These are phyloP conservation scores for Nephrotoma guestfalica DNA, from an alignment of 2,888 invertebrate genomes.

Conservation along the genomic window DNA sequence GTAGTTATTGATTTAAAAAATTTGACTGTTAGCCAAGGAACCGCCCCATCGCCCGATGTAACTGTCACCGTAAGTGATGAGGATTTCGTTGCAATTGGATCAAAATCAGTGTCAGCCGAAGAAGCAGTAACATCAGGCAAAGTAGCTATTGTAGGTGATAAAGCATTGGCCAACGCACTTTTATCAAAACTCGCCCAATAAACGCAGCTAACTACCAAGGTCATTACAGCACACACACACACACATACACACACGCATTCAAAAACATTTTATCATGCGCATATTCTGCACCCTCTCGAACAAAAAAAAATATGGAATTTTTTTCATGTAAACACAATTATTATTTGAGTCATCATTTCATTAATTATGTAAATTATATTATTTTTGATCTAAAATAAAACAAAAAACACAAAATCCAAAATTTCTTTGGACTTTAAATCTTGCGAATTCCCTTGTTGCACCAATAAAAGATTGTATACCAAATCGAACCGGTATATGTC, in stretches of 20 bases:
- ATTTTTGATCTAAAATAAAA: background rate
- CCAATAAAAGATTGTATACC: background rate
- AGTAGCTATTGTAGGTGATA: constrained; percentile 5
- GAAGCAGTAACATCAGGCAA: constrained; percentile 5
- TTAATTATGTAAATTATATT: background rate
- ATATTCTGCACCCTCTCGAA: background rate
- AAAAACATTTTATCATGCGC: no score
- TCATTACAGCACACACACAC: no score
- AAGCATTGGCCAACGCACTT: constrained; percentile 1
- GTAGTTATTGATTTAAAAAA: constrained; percentile 8
- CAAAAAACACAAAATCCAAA: background rate
- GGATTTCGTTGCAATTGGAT: constrained; percentile 6
- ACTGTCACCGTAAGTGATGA: constrained; percentile 6
- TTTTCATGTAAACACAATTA: background rate
- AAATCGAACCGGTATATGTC: background rate
- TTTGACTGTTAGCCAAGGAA: constrained; percentile 7
- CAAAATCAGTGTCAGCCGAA: constrained; percentile 1
- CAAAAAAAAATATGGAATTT: background rate
- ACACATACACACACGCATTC: no score
- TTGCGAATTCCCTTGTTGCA: background rate
- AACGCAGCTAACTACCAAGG: background rate
- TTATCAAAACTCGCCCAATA: background rate
- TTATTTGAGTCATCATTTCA: background rate
- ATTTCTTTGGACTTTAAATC: background rate
- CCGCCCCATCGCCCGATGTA: constrained; percentile 5